phyloP scores from a whole-genome alignment of 2,888 invertebrate species.

The Polymixis flavicincta region DNA sequence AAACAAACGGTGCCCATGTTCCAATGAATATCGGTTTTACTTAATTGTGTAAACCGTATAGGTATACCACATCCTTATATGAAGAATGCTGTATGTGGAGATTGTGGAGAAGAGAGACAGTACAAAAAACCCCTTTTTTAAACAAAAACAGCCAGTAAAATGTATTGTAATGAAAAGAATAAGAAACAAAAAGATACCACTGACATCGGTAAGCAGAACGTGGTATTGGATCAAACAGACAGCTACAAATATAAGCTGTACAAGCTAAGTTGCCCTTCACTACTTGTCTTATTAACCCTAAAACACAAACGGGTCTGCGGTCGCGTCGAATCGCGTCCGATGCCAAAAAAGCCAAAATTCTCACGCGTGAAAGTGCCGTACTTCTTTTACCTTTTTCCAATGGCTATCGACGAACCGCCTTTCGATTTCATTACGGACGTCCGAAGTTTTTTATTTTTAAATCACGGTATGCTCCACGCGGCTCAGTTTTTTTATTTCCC shows the following conservation, averaged over 20 bases:
- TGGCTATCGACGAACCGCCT: slow-evolving; percentile 90
- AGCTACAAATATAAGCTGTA: slow-evolving; percentile 34
- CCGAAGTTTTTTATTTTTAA: slow-evolving; percentile 89
- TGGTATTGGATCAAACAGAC: slow-evolving; percentile 1
- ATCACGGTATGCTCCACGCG: slow-evolving; percentile 87
- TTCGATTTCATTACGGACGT: slow-evolving; percentile 91
- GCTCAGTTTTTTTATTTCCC: slow-evolving; percentile 84
- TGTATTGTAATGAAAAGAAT: not conserved
- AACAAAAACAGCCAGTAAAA: not conserved
- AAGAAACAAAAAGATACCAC: slow-evolving; percentile 1
- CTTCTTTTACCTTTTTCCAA: slow-evolving; percentile 89
- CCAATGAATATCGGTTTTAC: not conserved
- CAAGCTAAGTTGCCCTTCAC: slow-evolving; percentile 26
- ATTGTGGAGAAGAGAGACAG: not conserved
- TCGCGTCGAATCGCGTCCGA: slow-evolving; percentile 70
- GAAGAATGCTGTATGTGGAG: too few relatives aligned
- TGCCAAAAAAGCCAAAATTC: slow-evolving; percentile 88
- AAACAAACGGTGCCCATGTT: too few relatives aligned
- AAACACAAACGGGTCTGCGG: slow-evolving; percentile 71
- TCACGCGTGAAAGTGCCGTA: slow-evolving; percentile 89
- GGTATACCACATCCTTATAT: not conserved
- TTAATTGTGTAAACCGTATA: not conserved
- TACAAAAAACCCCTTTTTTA: not conserved
- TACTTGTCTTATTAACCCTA: slow-evolving; percentile 75
- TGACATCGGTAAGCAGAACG: slow-evolving; percentile 6